A percentile compares a stretch with the other conserved stretches of the same genome.
Conservation (phyloP, 2,797 vertebrate species). For the Scarus forsteni region DNA sequence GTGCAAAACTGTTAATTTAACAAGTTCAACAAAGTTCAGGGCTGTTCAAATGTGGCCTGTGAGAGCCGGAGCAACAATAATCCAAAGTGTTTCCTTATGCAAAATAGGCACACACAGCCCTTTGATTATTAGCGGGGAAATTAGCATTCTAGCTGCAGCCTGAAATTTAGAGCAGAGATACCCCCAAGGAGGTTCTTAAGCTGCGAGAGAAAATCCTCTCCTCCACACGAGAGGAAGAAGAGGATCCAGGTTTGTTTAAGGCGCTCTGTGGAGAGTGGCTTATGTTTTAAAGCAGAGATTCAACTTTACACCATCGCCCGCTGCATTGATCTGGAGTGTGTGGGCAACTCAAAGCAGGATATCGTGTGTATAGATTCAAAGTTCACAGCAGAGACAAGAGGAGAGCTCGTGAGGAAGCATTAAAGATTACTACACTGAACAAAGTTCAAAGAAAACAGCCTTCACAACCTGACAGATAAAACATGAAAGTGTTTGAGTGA, state of each 20-base stretch:
- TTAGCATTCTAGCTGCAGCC: slow-evolving; percentile 48
- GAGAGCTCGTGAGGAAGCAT: background rate
- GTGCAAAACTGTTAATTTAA: slow-evolving; percentile 49
- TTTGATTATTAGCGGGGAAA: slow-evolving; percentile 60
- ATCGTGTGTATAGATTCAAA: background rate
- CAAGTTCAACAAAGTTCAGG: slow-evolving; percentile 63
- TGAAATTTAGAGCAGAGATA: slow-evolving; percentile 54
- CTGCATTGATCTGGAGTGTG: slow-evolving; percentile 44
- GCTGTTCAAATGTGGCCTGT: slow-evolving; percentile 25
- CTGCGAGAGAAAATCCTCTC: slow-evolving; percentile 44
- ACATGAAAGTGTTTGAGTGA: background rate
- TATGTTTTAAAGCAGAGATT: slow-evolving; percentile 32
- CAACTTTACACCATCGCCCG: slow-evolving; percentile 43
- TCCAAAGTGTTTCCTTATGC: slow-evolving; percentile 54
- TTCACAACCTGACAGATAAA: background rate
- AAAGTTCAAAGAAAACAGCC: background rate
- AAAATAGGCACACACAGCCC: slow-evolving; percentile 52
- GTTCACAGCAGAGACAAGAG: background rate
- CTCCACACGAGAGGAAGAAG: slow-evolving; percentile 32
- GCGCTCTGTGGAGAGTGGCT: slow-evolving; percentile 25
- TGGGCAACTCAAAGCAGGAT: slow-evolving; percentile 15
- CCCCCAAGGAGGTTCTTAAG: slow-evolving; percentile 44
- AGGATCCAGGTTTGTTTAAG: slow-evolving; percentile 48
- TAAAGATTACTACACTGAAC: background rate
- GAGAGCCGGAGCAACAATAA: slow-evolving; percentile 48